Conservation (phyloP, 1,140 invertebrate species). For the Platyscapa corneri region DNA sequence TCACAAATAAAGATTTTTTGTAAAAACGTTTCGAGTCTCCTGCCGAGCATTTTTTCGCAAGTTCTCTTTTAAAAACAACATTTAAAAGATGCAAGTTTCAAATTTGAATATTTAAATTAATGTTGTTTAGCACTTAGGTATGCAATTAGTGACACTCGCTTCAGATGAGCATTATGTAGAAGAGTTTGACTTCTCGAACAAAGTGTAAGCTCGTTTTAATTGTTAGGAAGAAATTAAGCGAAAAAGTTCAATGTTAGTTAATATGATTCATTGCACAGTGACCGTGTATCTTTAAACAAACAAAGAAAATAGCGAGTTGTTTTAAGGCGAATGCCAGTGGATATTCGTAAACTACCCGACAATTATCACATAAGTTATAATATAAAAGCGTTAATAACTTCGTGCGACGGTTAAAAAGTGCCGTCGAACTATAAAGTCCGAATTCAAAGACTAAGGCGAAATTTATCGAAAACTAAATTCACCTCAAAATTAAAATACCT, state of each 20-base stretch:
- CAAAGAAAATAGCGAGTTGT: neutral
- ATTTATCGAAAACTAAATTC: neutral
- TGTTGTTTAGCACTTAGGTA: neutral
- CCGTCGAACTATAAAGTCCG: too few species aligned
- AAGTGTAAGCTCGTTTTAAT: neutral
- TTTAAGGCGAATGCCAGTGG: neutral
- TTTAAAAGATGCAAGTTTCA: neutral
- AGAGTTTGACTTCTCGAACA: neutral
- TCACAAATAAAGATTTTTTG: neutral
- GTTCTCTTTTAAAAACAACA: neutral
- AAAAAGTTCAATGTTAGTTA: neutral
- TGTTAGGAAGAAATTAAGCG: too few species aligned
- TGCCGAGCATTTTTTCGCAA: too few species aligned
- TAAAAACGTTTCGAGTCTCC: neutral
- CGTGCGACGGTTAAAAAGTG: too few species aligned
- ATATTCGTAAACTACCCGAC: neutral
- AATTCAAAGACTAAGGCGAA: too few species aligned
- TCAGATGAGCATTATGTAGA: neutral
- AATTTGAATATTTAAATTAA: constrained; percentile 1
- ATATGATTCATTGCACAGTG: neutral
- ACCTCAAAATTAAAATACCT: too few species aligned
- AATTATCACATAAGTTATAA: too few species aligned
- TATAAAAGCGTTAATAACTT: too few species aligned
- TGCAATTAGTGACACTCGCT: neutral
- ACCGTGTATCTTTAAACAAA: neutral